Percentiles rank a stretch among this genome's conserved stretches.
phyloP scores from a whole-genome alignment of 2,797 vertebrate genomes.

The Muscicapa comitata region DNA sequence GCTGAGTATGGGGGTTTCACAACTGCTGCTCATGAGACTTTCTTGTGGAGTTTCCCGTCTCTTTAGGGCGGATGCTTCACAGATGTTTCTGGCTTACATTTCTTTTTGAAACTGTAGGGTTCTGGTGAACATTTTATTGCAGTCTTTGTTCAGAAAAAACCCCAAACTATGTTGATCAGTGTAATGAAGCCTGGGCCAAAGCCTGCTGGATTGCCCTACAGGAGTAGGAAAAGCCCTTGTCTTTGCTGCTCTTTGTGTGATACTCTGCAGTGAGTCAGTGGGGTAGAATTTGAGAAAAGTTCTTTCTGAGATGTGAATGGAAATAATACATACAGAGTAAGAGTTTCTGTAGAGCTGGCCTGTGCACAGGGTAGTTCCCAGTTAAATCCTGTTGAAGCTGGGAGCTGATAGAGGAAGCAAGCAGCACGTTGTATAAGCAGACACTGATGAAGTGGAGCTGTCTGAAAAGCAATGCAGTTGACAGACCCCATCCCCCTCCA shows the following conservation, averaged over 20 bases:
- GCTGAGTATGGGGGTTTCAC: background rate
- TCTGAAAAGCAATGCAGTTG: background rate
- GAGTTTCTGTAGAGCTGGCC: background rate
- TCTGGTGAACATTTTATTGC: background rate
- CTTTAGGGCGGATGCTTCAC: background rate
- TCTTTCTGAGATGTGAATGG: background rate
- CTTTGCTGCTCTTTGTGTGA: background rate
- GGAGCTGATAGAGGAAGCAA: background rate
- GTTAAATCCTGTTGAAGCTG: background rate
- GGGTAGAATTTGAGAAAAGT: background rate
- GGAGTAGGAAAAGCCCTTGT: background rate
- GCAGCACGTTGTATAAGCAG: rapidly evolving
- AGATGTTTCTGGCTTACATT: background rate
- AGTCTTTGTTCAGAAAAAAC: background rate
- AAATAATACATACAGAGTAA: background rate
- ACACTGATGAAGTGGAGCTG: rapidly evolving
- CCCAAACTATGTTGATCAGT: background rate
- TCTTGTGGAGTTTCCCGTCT: background rate
- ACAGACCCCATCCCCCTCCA: background rate
- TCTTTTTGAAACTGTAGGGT: background rate
- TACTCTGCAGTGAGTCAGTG: background rate
- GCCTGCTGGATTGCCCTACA: background rate
- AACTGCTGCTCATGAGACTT: rapidly evolving
- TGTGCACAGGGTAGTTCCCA: background rate
- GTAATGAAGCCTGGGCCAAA: background rate